A percentile compares a stretch with the other conserved stretches of the same genome.
Evolutionary conservation across 2,797 vertebrate species (phyloP).

Genomic region (Lophotriccus pileatus): DNA sequence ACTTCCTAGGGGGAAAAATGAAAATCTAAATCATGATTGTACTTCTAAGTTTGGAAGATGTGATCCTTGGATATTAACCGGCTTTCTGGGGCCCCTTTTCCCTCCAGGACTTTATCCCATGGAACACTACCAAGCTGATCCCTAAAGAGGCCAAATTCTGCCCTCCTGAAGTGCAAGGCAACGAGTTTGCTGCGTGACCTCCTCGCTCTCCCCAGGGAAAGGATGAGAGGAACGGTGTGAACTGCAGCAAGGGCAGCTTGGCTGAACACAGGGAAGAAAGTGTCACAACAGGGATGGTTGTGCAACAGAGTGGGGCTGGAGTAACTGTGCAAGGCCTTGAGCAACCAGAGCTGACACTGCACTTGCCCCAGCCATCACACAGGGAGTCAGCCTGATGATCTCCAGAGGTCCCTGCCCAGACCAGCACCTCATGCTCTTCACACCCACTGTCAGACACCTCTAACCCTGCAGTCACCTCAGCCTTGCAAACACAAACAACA

Average conservation of each 20-base stretch:
- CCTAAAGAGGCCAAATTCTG: not conserved
- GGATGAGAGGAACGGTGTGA: not conserved
- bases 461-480: not conserved
- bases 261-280: not conserved
- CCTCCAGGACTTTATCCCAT: not conserved
- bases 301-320: not conserved
- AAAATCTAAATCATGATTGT: not conserved
- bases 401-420: not conserved
- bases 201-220: accelerated
- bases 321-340: not conserved
- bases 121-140: not conserved
- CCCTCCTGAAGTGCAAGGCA: not conserved
- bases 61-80: not conserved
- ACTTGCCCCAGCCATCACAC: not conserved
- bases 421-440: not conserved
- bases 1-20: not conserved
- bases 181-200: not conserved
- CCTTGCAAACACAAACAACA: not conserved
- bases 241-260: accelerated
- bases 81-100: not conserved
- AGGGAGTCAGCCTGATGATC: not conserved
- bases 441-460: not conserved
- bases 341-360: not conserved
- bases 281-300: not conserved
- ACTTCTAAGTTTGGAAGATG: not conserved